Evolutionary conservation across 53 echinoderm and acorn worm species (phyloP).

Genomic region (Pentamera pediparva): DNA sequence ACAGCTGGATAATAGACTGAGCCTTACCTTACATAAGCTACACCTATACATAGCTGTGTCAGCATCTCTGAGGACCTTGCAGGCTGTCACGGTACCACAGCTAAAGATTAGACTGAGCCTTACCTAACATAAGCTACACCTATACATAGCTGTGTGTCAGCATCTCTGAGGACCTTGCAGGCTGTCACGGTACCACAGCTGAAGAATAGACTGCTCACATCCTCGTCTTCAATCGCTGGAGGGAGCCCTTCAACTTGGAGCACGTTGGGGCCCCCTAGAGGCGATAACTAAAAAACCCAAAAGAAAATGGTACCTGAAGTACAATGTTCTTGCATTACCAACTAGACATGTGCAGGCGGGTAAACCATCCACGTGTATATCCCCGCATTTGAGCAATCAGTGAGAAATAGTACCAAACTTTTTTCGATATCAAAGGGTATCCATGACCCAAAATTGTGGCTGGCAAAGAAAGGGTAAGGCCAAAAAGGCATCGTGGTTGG

Average conservation of each 20-base stretch:
- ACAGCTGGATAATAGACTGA: slow-evolving; percentile 18
- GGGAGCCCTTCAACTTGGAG: slow-evolving; percentile 67
- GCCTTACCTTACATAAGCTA: slow-evolving; percentile 69
- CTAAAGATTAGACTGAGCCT: slow-evolving; percentile 6
- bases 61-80: slow-evolving; percentile 54
- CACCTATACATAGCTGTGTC: slow-evolving; percentile 64
- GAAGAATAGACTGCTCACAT: slow-evolving; percentile 60
- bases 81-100: slow-evolving; percentile 39
- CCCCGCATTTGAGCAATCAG: too few relatives aligned
- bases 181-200: slow-evolving; percentile 59
- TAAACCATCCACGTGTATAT: too few relatives aligned
- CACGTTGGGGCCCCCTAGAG: slow-evolving; percentile 53
- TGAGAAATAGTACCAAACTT: too few relatives aligned
- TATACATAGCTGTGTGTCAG: slow-evolving; percentile 56
- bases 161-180: slow-evolving; percentile 57
- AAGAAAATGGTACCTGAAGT: too few relatives aligned
- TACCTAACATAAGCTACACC: slow-evolving; percentile 79
- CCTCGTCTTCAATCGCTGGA: slow-evolving; percentile 38
- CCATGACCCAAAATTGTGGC: too few relatives aligned
- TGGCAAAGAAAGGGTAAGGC: too few relatives aligned
- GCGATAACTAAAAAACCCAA: slow-evolving; percentile 1
- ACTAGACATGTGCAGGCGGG: too few relatives aligned
- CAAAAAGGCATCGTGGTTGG: too few relatives aligned
- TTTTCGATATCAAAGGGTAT: too few relatives aligned
- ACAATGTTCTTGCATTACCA: too few relatives aligned